Conservation (phyloP, 2,888 invertebrate species). For the Syrista parreyssii region DNA sequence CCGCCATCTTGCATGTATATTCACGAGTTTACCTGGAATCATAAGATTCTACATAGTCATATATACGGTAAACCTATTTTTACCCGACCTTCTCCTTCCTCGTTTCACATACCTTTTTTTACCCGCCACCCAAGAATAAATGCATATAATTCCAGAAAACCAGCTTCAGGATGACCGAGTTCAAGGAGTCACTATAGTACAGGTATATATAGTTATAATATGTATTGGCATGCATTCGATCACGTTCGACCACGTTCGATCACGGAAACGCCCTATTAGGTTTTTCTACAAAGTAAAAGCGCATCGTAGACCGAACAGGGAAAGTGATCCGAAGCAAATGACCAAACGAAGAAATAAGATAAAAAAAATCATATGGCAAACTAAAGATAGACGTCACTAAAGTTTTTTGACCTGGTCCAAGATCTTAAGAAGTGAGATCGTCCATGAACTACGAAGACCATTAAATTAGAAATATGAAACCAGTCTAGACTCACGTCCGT, state of each 20-base stretch:
- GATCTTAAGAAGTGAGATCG: constrained; percentile 16
- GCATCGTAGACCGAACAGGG: neutral
- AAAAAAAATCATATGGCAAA: neutral
- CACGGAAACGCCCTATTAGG: neutral
- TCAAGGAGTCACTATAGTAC: neutral
- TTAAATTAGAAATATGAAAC: constrained; percentile 32
- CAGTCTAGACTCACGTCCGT: constrained; percentile 15
- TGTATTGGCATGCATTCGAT: neutral
- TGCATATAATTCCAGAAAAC: neutral
- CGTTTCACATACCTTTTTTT: neutral
- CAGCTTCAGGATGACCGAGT: neutral
- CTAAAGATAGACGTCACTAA: neutral
- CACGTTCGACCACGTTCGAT: neutral
- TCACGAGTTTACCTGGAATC: neutral
- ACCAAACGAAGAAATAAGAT: neutral
- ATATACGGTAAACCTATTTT: neutral
- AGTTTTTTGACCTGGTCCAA: constrained; percentile 6
- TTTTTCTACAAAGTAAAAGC: neutral
- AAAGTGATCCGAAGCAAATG: neutral
- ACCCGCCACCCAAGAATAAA: neutral
- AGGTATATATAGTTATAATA: neutral
- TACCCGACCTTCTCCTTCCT: neutral
- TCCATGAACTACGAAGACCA: constrained; percentile 24
- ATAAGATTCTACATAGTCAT: neutral
- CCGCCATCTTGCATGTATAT: neutral